phyloP scores from a whole-genome alignment of 2,888 invertebrate genomes.

The Ennomos fuscantarius region DNA sequence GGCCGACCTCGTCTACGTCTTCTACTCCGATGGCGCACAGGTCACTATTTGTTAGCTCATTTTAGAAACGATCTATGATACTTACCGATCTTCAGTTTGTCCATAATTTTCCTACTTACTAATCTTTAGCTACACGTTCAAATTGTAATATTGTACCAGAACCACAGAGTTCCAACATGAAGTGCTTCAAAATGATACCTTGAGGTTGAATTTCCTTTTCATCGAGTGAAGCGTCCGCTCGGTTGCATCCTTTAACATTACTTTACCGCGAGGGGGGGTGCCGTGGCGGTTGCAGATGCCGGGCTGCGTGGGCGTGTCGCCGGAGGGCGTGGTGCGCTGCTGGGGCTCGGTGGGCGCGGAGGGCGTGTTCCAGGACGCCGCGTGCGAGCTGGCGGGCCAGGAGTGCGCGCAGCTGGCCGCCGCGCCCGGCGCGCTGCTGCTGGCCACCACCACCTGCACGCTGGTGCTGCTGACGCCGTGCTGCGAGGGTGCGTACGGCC shows the following conservation, averaged over 20 bases:
- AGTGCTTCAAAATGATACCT: too few relatives aligned
- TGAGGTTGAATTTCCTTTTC: too few relatives aligned
- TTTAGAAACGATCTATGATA: too few relatives aligned
- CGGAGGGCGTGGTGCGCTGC: slow-evolving; percentile 95
- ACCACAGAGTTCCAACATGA: too few relatives aligned
- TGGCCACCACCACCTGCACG: slow-evolving; percentile 96
- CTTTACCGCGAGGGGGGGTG: too few relatives aligned
- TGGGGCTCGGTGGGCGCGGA: slow-evolving; percentile 97
- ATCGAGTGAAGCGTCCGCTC: too few relatives aligned
- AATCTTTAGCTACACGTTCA: too few relatives aligned
- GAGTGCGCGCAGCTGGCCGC: slow-evolving; percentile 91
- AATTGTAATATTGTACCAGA: too few relatives aligned
- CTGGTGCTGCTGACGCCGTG: slow-evolving; percentile 83
- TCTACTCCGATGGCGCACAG: slow-evolving; percentile 78
- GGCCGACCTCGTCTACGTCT: slow-evolving; percentile 92
- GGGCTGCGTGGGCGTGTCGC: slow-evolving; percentile 96
- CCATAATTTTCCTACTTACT: too few relatives aligned
- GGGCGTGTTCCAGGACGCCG: slow-evolving; percentile 92
- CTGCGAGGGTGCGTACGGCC: slow-evolving; percentile 49
- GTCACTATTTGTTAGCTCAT: slow-evolving; percentile 38
- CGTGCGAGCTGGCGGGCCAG: slow-evolving; percentile 94
- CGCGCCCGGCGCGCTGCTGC: slow-evolving; percentile 89
- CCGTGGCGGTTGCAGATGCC: slow-evolving; percentile 83
- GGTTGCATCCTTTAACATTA: too few relatives aligned
- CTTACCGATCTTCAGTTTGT: too few relatives aligned